Conservation (phyloP, 2,888 invertebrate species). For the Drosophila fungiperda region DNA sequence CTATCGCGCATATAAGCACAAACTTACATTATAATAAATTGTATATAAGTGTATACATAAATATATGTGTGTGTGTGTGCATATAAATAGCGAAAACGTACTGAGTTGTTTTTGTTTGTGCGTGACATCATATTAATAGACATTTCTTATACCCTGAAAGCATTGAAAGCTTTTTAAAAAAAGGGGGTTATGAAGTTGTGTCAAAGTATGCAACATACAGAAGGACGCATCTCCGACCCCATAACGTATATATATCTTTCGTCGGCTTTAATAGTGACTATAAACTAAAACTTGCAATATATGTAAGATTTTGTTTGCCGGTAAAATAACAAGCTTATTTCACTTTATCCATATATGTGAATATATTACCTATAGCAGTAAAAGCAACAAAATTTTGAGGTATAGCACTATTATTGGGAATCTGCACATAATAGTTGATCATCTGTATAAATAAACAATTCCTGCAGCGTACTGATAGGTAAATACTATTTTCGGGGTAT, state of each 20-base stretch:
- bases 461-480: background rate
- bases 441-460: background rate
- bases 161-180: background rate
- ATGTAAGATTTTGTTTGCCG: background rate
- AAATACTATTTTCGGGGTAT: background rate
- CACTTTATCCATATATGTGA: background rate
- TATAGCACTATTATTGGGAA: background rate
- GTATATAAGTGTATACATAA: background rate
- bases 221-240: background rate
- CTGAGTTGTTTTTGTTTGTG: constrained; percentile 1
- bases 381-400: background rate
- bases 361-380: background rate
- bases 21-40: background rate
- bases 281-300: background rate
- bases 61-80: background rate
- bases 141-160: background rate
- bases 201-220: background rate
- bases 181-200: background rate
- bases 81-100: constrained; percentile 10
- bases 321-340: background rate
- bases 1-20: background rate
- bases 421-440: background rate
- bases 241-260: background rate
- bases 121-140: constrained; percentile 7
- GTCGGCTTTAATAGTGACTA: background rate